These are phyloP conservation scores for Apaloderma vittatum DNA, from an alignment of 2,113 vertebrate species.

Conservation along the genomic window DNA sequence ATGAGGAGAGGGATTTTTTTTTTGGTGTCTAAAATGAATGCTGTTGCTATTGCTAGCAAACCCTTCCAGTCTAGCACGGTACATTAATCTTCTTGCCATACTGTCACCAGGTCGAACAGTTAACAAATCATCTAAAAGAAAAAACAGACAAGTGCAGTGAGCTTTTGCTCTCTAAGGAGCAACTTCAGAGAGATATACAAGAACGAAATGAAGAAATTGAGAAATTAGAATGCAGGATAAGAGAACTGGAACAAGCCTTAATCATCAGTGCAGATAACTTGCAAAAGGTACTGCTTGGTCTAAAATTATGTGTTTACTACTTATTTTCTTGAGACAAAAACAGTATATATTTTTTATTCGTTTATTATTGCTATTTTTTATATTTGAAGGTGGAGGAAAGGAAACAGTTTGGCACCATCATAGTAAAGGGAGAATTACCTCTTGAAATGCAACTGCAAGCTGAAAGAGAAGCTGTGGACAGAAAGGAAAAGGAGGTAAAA, in stretches of 20 bases:
- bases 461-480: slow-evolving; percentile 94
- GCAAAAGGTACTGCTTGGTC: slow-evolving; percentile 83
- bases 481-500: slow-evolving; percentile 96
- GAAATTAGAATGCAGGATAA: slow-evolving; percentile 89
- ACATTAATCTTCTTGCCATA: neutral
- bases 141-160: slow-evolving; percentile 97
- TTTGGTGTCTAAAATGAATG: neutral
- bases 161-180: slow-evolving; percentile 91
- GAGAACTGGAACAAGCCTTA: slow-evolving; percentile 93
- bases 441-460: slow-evolving; percentile 93
- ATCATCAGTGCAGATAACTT: slow-evolving; percentile 85
- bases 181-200: slow-evolving; percentile 90
- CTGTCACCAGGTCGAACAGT: slow-evolving; percentile 87
- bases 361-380: neutral
- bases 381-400: slow-evolving; percentile 85
- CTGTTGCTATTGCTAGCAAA: neutral
- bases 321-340: neutral
- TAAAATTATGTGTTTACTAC: neutral
- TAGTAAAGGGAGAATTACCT: slow-evolving; percentile 80
- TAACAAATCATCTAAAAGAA: slow-evolving; percentile 91
- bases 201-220: slow-evolving; percentile 95
- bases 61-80: neutral
- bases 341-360: neutral
- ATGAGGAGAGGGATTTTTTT: neutral
- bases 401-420: slow-evolving; percentile 83